Percentiles rank a stretch among this genome's conserved stretches.
These are phyloP conservation scores for Zeus faber DNA, from an alignment of 2,113 vertebrate genomes.

Conservation along the genomic window DNA sequence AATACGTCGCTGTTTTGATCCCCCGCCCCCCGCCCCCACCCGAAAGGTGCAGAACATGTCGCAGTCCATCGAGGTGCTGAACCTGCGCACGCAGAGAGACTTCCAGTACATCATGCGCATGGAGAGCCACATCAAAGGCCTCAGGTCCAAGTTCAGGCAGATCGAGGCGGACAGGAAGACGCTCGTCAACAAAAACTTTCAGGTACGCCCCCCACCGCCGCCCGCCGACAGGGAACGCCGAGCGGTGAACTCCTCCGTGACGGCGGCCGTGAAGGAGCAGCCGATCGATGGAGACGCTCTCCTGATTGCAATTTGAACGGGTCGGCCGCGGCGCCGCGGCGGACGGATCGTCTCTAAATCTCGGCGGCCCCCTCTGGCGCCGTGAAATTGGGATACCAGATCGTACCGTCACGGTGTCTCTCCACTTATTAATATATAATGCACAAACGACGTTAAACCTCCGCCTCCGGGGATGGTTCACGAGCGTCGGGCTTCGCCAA, in stretches of 20 bases:
- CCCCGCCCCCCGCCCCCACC: too few relatives aligned
- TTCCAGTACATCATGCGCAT: conserved; percentile 99
- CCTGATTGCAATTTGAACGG: conserved; percentile 2
- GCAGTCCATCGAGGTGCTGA: conserved; percentile 98
- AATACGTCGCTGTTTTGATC: conserved; percentile 42
- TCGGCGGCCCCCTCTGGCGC: too few relatives aligned
- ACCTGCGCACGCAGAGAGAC: conserved; percentile 96
- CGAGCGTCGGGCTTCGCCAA: too few relatives aligned
- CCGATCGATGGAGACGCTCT: conserved; percentile 18
- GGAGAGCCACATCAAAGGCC: conserved; percentile 97
- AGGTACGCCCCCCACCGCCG: too few relatives aligned
- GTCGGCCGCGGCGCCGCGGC: background rate
- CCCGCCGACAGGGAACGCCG: too few relatives aligned
- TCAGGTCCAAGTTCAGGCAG: conserved; percentile 94
- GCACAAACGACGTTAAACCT: too few relatives aligned
- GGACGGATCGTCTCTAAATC: too few relatives aligned
- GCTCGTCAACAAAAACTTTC: conserved; percentile 92
- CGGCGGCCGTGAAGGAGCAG: conserved; percentile 22
- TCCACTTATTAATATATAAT: too few relatives aligned
- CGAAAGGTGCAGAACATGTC: conserved; percentile 98
- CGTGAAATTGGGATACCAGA: too few relatives aligned
- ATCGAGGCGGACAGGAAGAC: conserved; percentile 95
- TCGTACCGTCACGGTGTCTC: too few relatives aligned
- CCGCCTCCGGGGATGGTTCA: too few relatives aligned
- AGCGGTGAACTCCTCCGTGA: too few relatives aligned